A percentile compares a stretch with the other conserved stretches of the same genome.
Evolutionary conservation across 92 coral and sea anemone genomes (phyloP).

Genomic region (Isaurus tuberculatus): DNA sequence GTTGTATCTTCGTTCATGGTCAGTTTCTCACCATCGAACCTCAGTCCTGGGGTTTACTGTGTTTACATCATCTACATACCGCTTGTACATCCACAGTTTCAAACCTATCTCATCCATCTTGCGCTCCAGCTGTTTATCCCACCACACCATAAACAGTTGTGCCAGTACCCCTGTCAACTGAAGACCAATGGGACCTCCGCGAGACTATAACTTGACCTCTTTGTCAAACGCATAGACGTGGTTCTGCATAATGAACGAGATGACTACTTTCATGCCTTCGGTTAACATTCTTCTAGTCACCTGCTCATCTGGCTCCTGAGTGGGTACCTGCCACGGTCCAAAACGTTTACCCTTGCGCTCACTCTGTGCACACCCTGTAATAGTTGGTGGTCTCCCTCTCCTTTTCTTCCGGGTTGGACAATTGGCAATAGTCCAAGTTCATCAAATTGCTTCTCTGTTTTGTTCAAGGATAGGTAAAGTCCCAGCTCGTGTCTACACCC

Average conservation of each 20-base stretch:
- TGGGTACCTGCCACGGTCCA: constrained; percentile 46
- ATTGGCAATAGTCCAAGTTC: constrained; percentile 21
- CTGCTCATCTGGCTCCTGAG: neutral
- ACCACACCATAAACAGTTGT: constrained; percentile 45
- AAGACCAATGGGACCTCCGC: constrained; percentile 60
- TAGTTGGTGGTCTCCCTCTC: constrained; percentile 65
- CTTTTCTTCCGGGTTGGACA: constrained; percentile 58
- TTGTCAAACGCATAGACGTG: constrained; percentile 21
- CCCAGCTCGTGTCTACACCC: constrained; percentile 52
- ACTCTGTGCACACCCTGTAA: constrained; percentile 61
- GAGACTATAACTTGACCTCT: constrained; percentile 42
- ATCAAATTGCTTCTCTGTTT: constrained; percentile 17
- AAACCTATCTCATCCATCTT: constrained; percentile 33
- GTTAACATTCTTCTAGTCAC: neutral
- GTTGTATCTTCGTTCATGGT: constrained; percentile 6
- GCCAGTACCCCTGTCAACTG: constrained; percentile 56
- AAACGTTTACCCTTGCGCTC: constrained; percentile 51
- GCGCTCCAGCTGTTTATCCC: constrained; percentile 46
- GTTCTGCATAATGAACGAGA: constrained; percentile 48
- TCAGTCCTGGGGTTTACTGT: constrained; percentile 33
- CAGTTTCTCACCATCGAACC: constrained; percentile 37
- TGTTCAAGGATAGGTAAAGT: constrained; percentile 50
- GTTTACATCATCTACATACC: constrained; percentile 51
- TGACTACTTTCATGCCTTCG: constrained; percentile 47
- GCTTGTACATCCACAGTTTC: constrained; percentile 43